Base-by-base conservation (phyloP, 2,888 invertebrate species). In the Caradrina kadenii region DNA sequence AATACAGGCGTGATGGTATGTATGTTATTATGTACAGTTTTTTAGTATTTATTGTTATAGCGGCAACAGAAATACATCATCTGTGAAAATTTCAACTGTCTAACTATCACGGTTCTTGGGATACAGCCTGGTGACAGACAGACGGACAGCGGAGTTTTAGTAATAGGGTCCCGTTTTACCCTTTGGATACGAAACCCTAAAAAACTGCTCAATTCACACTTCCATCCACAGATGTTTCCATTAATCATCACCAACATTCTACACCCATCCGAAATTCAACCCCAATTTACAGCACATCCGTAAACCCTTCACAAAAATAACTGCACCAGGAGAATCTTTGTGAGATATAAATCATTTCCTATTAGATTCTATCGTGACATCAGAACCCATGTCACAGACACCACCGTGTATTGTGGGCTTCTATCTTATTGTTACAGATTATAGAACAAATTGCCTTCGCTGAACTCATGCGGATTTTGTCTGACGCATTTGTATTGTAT, bases 401-500 rank as follows among this genome's bases (percentile, higher is more conserved):
- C 61, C 69, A 72, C 66, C 52, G 49, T 50, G 60, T 69, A 75
- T 77, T 73, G 63, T 64, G 54, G 64, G 58, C 31, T 60, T 73
- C 74, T 79, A 71, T 68, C 77, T 64, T 56, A 75, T 63, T 81
- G 79, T 81, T 58, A 83, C 76, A 76, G 81, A 82, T 82, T 82
- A 82, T 79, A 65, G 79, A 73, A 81, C 83, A 82, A 82, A 82
- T 82, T 82, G 83, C 83, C 76, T 83, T 79, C 21, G 53, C 52
- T 67, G 61, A 79, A 71, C 69, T 75, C 54, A 66, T 62, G 45
- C 21, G 72, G 63, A 64, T 66, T 71, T 52, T 26, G 53, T 59
- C 61, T 66, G 26, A 45, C 22, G 52, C 52, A 71, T 67, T 64
- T 31, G 49, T 63, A 61, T 77, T 66, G 52, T 65, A 13, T 22